phyloP scores from a whole-genome alignment of 2,797 vertebrate species.

The Moxostoma hubbsi region DNA sequence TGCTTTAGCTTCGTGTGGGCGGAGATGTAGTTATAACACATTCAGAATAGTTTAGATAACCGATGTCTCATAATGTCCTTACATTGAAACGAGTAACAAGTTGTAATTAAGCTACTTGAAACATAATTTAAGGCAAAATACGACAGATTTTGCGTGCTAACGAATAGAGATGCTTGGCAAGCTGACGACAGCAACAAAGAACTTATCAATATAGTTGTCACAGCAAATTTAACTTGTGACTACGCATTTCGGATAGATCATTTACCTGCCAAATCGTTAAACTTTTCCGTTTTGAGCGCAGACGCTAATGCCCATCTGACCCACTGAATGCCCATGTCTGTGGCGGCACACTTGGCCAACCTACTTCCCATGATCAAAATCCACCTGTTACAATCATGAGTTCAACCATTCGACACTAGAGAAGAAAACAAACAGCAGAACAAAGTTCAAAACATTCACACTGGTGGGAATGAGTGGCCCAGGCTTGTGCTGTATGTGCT shows the following conservation, averaged over 20 bases:
- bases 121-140: neutral
- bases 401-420: neutral
- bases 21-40: conserved; percentile 5
- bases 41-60: conserved; percentile 62
- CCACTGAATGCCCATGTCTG: conserved; percentile 79
- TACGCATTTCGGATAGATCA: conserved; percentile 13
- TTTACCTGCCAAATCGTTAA: conserved; percentile 83
- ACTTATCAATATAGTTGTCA: neutral
- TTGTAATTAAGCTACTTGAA: neutral
- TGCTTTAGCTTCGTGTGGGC: neutral
- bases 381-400: neutral
- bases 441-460: conserved; percentile 36
- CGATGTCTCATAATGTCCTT: conserved; percentile 56
- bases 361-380: conserved; percentile 67
- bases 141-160: neutral
- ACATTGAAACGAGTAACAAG: no score
- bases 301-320: conserved; percentile 75
- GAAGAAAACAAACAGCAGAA: neutral
- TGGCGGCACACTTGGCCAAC: conserved; percentile 69
- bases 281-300: conserved; percentile 78
- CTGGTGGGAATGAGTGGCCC: conserved; percentile 19
- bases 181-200: neutral
- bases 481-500: neutral
- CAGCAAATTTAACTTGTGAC: neutral
- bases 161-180: no score